Conservation (phyloP, 2,888 invertebrate species). For the Epinotia demarniana region DNA sequence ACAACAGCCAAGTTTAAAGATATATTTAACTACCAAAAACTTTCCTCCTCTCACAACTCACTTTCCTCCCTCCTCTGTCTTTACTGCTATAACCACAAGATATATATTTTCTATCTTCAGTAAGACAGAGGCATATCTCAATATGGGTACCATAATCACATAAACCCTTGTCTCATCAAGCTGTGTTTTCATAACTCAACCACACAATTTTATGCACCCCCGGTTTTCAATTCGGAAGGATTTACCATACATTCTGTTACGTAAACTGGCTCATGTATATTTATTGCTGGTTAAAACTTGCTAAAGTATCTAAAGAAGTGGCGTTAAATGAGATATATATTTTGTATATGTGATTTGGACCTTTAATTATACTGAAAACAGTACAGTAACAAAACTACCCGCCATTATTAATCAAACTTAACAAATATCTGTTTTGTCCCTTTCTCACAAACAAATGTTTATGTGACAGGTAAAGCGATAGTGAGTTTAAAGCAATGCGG, state of each 20-base stretch:
- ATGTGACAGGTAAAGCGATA: no score
- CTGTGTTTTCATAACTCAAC: constrained; percentile 41
- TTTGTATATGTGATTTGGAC: not conserved
- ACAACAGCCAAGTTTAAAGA: no score
- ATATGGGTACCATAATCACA: not conserved
- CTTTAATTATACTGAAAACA: not conserved
- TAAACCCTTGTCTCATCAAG: not conserved
- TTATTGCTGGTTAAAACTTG: constrained; percentile 44
- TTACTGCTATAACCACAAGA: constrained; percentile 7
- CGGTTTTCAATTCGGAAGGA: constrained; percentile 28
- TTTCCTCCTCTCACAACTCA: not conserved
- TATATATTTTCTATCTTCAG: not conserved
- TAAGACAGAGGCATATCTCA: not conserved
- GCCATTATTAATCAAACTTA: not conserved
- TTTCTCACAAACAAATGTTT: not conserved
- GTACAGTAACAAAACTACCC: not conserved
- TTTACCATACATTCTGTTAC: constrained; percentile 16
- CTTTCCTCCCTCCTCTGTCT: not conserved
- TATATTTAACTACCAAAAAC: no score
- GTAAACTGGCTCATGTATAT: constrained; percentile 40
- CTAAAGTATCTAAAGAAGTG: not conserved
- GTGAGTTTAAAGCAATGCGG: no score
- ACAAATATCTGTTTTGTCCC: not conserved
- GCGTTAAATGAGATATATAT: not conserved
- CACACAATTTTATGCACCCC: constrained; percentile 46